A percentile compares a stretch with the other conserved stretches of the same genome.
These are phyloP conservation scores for Malurus alboscapulatus DNA, from an alignment of 2,113 vertebrate genomes.

Conservation along the genomic window DNA sequence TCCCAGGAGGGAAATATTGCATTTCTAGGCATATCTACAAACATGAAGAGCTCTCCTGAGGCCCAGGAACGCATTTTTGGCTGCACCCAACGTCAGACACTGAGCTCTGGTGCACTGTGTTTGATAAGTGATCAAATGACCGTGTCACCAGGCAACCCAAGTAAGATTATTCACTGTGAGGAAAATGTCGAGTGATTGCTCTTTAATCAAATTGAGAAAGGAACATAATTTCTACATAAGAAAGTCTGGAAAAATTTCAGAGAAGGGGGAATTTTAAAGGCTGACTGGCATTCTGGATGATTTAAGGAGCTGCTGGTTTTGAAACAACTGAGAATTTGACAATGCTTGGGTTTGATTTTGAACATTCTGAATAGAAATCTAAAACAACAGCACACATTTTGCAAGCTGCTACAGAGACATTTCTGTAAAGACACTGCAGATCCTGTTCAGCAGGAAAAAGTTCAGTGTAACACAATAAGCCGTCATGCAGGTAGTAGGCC, in stretches of 20 bases:
- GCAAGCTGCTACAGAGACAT: background rate
- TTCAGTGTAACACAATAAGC: background rate
- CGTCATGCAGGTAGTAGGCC: background rate
- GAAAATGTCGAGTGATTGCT: background rate
- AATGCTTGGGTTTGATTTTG: background rate
- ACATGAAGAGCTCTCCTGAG: background rate
- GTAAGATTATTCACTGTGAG: background rate
- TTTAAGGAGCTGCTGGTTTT: background rate
- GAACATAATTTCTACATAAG: background rate
- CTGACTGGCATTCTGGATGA: fast-evolving
- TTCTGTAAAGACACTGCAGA: background rate
- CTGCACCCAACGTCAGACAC: background rate
- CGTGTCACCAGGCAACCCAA: background rate
- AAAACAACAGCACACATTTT: background rate
- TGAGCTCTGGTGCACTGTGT: background rate
- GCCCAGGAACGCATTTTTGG: background rate
- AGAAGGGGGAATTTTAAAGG: background rate
- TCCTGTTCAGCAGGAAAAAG: background rate
- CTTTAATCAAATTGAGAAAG: background rate
- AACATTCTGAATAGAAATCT: background rate
- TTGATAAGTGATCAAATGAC: background rate
- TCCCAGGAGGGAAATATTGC: background rate
- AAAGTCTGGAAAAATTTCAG: background rate
- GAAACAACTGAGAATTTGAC: background rate
- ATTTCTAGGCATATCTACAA: background rate